Conservation (phyloP, 2,113 vertebrate genomes). For the Sinocyclocheilus rhinocerous region DNA sequence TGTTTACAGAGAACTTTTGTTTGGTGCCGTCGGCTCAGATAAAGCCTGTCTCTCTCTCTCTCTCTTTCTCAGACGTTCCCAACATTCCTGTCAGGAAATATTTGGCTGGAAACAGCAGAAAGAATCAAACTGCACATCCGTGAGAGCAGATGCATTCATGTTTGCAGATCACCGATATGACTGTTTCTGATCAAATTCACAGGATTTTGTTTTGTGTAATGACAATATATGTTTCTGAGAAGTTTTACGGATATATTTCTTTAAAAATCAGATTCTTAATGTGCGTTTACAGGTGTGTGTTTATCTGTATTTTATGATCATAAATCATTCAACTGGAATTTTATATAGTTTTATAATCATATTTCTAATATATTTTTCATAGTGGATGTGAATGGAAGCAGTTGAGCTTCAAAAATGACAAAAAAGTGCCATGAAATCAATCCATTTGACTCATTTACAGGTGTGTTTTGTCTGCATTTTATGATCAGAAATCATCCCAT, state of each 20-base stretch:
- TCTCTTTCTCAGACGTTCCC: not conserved
- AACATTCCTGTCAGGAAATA: conserved; percentile 12
- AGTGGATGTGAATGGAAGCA: not conserved
- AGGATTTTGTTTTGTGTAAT: not conserved
- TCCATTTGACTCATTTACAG: too few relatives aligned
- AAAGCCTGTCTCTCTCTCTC: not conserved
- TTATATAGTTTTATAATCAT: not conserved
- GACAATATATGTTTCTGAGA: not conserved
- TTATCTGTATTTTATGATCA: not conserved
- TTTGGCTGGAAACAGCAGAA: conserved; percentile 2
- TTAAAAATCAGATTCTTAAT: too few relatives aligned
- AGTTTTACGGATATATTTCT: too few relatives aligned
- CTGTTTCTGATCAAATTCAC: not conserved
- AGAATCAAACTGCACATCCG: not conserved
- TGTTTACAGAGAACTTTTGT: conserved; percentile 46
- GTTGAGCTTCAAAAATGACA: too few relatives aligned
- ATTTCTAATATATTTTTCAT: not conserved
- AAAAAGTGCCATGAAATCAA: too few relatives aligned
- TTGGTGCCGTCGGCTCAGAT: conserved; percentile 32
- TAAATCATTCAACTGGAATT: not conserved
- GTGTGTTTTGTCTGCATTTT: too few relatives aligned
- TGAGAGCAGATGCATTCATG: not conserved
- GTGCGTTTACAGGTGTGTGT: not conserved
- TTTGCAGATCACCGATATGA: not conserved
- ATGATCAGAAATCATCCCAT: too few relatives aligned